Conservation (phyloP, 1,140 invertebrate genomes). For the Dermatophagoides farinae region DNA sequence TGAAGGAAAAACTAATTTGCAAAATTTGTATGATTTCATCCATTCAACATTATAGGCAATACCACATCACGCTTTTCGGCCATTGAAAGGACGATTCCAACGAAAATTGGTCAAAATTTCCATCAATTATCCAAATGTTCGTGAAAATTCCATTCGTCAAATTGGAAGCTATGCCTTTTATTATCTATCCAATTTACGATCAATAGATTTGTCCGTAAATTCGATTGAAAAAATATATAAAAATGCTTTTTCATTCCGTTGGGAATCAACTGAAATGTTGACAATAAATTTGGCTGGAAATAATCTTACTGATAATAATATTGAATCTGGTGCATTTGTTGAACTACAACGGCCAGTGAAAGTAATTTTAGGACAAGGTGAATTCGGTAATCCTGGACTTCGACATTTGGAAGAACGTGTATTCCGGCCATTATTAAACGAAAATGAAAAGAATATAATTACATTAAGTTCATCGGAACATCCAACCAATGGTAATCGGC, state of each 20-base stretch:
- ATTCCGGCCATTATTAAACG: conserved; percentile 6
- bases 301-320: conserved; percentile 4
- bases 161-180: conserved; percentile 11
- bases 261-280: conserved; percentile 6
- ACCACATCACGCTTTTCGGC: conserved; percentile 11
- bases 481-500: background rate
- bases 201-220: conserved; percentile 7
- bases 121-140: background rate
- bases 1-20: background rate
- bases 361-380: background rate
- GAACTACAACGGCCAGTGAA: conserved; percentile 6
- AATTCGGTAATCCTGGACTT: conserved; percentile 1
- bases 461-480: conserved; percentile 2
- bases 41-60: background rate
- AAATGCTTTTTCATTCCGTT: conserved; percentile 8
- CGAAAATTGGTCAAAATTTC: conserved; percentile 8
- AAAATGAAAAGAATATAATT: conserved; percentile 4
- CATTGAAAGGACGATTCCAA: conserved; percentile 9
- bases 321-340: background rate
- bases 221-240: conserved; percentile 7
- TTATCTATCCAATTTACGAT: conserved; percentile 6
- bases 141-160: background rate
- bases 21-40: background rate
- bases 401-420: conserved; percentile 8
- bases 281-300: conserved; percentile 11